Conservation (phyloP, 2,113 vertebrate genomes). For the Triplophysa tibetana region DNA sequence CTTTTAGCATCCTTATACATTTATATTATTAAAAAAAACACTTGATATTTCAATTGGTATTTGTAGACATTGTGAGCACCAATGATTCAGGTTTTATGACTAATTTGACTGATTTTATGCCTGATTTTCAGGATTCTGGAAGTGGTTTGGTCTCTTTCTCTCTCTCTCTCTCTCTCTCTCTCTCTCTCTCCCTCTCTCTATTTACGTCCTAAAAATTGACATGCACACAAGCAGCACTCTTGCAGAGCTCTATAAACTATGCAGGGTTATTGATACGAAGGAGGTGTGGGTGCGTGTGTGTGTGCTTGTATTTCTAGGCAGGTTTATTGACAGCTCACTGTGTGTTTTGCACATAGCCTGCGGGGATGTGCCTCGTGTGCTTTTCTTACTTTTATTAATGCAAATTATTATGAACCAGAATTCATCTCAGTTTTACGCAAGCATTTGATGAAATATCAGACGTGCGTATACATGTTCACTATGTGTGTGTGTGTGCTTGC, state of each 20-base stretch:
- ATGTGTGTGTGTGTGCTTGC: constrained; percentile 5
- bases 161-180: neutral
- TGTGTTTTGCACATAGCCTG: constrained; percentile 25
- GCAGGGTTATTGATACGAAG: constrained; percentile 32
- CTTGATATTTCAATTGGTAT: neutral
- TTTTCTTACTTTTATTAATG: constrained; percentile 28
- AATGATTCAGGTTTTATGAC: neutral
- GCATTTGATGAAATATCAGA: too few relatives aligned
- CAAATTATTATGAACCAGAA: constrained; percentile 7
- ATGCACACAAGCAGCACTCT: neutral
- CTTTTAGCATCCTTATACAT: neutral
- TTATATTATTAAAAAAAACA: neutral
- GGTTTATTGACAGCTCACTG: constrained; percentile 36
- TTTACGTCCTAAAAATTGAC: too few relatives aligned
- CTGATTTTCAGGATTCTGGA: too few relatives aligned
- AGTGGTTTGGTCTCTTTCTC: neutral
- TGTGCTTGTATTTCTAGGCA: constrained; percentile 25
- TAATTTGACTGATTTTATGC: neutral
- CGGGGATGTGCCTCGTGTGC: neutral
- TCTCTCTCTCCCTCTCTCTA: too few relatives aligned
- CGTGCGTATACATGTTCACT: too few relatives aligned
- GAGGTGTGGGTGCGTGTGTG: constrained; percentile 11
- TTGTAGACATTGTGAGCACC: neutral
- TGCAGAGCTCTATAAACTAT: constrained; percentile 32
- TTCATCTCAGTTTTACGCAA: constrained; percentile 1